Percentiles rank a stretch among this genome's conserved stretches.
phyloP scores from a whole-genome alignment of 2,797 vertebrate species.

The Sebastes ruberrimus region DNA sequence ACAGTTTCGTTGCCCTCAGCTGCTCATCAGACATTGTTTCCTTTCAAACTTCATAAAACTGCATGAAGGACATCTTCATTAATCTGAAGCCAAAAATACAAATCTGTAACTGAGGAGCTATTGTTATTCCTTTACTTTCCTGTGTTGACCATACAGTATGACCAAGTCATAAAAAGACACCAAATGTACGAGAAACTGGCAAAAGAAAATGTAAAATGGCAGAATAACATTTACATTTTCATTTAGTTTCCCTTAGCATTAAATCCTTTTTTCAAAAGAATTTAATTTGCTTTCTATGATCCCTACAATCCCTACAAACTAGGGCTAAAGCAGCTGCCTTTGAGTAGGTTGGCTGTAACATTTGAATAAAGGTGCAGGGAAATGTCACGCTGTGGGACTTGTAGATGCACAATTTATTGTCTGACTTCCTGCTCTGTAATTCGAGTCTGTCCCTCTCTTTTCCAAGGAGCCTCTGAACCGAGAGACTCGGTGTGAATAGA shows the following conservation, averaged over 20 bases:
- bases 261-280: neutral
- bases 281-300: neutral
- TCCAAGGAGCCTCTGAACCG: conserved; percentile 2
- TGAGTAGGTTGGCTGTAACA: conserved; percentile 7
- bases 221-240: neutral
- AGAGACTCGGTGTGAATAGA: conserved; percentile 1
- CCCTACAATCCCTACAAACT: neutral
- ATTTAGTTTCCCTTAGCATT: neutral
- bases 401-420: conserved; percentile 25
- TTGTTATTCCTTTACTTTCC: neutral
- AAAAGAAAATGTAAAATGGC: neutral
- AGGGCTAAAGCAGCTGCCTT: neutral
- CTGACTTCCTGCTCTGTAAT: conserved; percentile 22
- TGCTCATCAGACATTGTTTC: conserved; percentile 8
- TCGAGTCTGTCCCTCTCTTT: neutral
- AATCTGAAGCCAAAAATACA: conserved; percentile 4
- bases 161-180: neutral
- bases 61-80: conserved; percentile 17
- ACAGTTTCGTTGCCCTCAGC: neutral
- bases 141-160: neutral
- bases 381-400: conserved; percentile 23
- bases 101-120: neutral
- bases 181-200: neutral
- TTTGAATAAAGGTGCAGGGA: conserved; percentile 30
- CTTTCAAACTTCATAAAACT: conserved; percentile 5